Evolutionary conservation across 2,113 vertebrate genomes (phyloP).

Genomic region (Onychostruthus taczanowskii): DNA sequence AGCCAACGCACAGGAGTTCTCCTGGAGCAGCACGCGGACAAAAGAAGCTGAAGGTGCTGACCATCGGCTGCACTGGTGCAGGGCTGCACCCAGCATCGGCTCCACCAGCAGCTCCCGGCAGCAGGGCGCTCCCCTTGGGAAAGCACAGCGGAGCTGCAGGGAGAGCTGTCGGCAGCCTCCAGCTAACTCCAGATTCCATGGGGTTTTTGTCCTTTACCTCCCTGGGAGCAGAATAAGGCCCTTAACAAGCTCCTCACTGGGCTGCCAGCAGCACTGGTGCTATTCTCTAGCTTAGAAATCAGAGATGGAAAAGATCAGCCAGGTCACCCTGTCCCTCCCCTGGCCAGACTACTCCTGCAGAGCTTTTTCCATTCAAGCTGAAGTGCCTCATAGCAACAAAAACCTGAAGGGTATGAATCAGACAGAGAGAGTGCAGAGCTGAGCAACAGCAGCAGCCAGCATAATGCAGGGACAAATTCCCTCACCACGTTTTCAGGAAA

Average conservation of each 20-base stretch:
- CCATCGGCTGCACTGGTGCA: neutral
- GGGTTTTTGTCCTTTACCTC: neutral
- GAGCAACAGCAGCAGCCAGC: neutral
- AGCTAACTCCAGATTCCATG: neutral
- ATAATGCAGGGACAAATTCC: neutral
- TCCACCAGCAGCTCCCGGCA: neutral
- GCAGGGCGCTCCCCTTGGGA: neutral
- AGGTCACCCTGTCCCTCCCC: neutral
- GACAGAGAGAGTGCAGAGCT: neutral
- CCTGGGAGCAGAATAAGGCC: neutral
- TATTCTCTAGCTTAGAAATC: conserved; percentile 12
- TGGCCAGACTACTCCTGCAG: neutral
- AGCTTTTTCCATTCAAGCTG: neutral
- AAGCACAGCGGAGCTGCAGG: neutral
- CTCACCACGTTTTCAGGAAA: neutral
- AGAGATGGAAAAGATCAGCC: conserved; percentile 16
- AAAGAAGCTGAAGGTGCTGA: neutral
- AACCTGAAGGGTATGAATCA: neutral
- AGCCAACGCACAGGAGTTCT: neutral
- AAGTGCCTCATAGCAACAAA: conserved; percentile 49
- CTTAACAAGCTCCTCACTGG: neutral
- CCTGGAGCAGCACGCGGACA: neutral
- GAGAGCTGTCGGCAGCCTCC: neutral
- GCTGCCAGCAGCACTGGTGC: neutral
- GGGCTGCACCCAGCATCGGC: accelerated